Evolutionary conservation across 2,888 invertebrate genomes (phyloP), one percentile per base, ranked within the genome.

Genomic region (Arge pagana): DNA sequence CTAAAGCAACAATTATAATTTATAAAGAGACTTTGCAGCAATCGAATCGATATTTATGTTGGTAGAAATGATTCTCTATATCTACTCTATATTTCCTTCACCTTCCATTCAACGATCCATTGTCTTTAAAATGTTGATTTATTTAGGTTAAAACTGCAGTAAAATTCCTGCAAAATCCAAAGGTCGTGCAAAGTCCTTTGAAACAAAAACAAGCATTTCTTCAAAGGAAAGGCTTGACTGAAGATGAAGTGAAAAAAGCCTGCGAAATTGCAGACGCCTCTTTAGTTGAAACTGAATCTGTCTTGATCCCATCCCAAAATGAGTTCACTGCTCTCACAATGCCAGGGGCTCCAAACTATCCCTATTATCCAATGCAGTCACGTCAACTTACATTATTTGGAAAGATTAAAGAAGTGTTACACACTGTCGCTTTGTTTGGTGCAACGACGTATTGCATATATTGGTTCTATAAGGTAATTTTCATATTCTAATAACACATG

Each of bases 81-180:
- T n/a, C n/a, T n/a, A n/a, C n/a, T n/a, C n/a, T n/a, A n/a, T n/a
- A n/a, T n/a, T n/a, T n/a, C n/a, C n/a, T n/a, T n/a, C n/a, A n/a
- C n/a, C n/a, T n/a, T n/a, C n/a, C n/a, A n/a, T n/a, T n/a, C n/a
- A n/a, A n/a, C n/a, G n/a, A n/a, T n/a, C n/a, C n/a, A n/a, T n/a
- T n/a, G n/a, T n/a, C n/a, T n/a, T n/a, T n/a, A n/a, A n/a, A n/a
- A n/a, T n/a, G n/a, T n/a, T n/a, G 76, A n/a, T n/a, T n/a, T n/a
- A n/a, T 80, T 18, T 74, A 93, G 93, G 85, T 93, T 55, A 83
- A 85, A 62, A 93, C 93, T 10, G 93, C 93, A 4, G 84, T 93
- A 3, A 90, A 89, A 68, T 94, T 94, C 79, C 79, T 94, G 45
- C 85, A 87, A 73, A 93, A 93, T 78, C 88, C 89, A n/a, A 90